Evolutionary conservation across 2,888 invertebrate species (phyloP).

Genomic region (Ecliptopera silaceata): DNA sequence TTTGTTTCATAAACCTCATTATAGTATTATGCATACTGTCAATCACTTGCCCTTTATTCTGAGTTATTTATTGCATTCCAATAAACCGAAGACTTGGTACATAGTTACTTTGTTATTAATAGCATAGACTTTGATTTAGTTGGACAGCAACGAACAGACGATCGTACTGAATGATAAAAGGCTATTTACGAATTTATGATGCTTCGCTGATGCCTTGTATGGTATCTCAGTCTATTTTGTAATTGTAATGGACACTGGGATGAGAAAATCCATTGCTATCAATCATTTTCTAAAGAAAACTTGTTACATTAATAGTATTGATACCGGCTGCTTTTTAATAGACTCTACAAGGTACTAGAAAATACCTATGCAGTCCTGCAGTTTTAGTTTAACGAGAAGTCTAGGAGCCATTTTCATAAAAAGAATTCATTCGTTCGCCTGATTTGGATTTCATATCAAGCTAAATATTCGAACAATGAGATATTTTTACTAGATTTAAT

Average conservation of each 20-base stretch:
- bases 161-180: slow-evolving; percentile 20
- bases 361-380: too few species aligned
- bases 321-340: too few species aligned
- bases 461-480: too few species aligned
- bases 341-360: too few species aligned
- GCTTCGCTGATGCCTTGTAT: background rate
- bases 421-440: too few species aligned
- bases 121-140: slow-evolving; percentile 22
- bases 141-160: slow-evolving; percentile 12
- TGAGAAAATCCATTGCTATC: slow-evolving; percentile 9
- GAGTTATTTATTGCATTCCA: slow-evolving; percentile 25
- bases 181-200: slow-evolving; percentile 12
- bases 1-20: background rate
- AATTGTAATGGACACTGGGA: slow-evolving; percentile 16
- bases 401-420: too few species aligned
- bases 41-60: slow-evolving; percentile 7
- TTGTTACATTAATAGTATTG: background rate
- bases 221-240: slow-evolving; percentile 14
- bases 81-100: background rate
- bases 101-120: slow-evolving; percentile 3
- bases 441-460: too few species aligned
- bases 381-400: too few species aligned
- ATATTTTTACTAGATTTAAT: too few species aligned
- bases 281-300: slow-evolving; percentile 10
- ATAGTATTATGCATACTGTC: slow-evolving; percentile 12